Evolutionary conservation across 2,888 invertebrate genomes (phyloP).

Genomic region (Caenorhabditis sp.): DNA sequence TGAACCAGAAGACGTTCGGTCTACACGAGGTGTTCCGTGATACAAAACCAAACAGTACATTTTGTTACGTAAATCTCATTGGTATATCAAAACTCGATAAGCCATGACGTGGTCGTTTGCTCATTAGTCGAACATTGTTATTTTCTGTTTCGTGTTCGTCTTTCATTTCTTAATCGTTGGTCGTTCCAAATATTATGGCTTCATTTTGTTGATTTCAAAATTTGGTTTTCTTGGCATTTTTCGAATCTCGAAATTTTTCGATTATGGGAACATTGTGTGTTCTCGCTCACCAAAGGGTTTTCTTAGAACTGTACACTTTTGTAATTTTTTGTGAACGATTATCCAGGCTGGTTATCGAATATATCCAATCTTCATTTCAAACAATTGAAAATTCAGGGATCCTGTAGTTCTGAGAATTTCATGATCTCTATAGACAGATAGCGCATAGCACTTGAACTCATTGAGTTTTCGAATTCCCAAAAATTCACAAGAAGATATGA

Average conservation of each 20-base stretch:
- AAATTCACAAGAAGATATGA: constrained; percentile 3
- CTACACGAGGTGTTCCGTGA: not conserved
- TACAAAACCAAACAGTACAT: constrained; percentile 8
- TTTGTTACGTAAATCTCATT: not conserved
- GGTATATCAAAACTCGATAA: not conserved
- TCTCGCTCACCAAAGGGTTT: not conserved
- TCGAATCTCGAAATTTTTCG: not conserved
- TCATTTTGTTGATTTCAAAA: constrained; percentile 8
- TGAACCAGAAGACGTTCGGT: too few species aligned
- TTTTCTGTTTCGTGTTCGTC: not conserved
- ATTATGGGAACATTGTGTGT: too few species aligned
- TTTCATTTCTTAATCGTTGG: constrained; percentile 12
- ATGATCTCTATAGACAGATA: not conserved
- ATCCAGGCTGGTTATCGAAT: too few species aligned
- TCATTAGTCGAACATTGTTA: not conserved
- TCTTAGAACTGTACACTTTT: constrained; percentile 2
- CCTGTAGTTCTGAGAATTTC: not conserved
- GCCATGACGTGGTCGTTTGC: not conserved
- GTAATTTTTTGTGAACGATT: not conserved
- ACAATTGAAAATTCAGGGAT: not conserved
- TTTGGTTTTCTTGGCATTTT: too few species aligned
- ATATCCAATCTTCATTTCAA: not conserved
- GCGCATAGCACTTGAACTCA: not conserved
- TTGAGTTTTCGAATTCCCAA: not conserved
- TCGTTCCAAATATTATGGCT: constrained; percentile 39